These are phyloP conservation scores for Brachionus asplanchnoidis DNA, from an alignment of 1,140 invertebrate genomes.

Conservation along the genomic window DNA sequence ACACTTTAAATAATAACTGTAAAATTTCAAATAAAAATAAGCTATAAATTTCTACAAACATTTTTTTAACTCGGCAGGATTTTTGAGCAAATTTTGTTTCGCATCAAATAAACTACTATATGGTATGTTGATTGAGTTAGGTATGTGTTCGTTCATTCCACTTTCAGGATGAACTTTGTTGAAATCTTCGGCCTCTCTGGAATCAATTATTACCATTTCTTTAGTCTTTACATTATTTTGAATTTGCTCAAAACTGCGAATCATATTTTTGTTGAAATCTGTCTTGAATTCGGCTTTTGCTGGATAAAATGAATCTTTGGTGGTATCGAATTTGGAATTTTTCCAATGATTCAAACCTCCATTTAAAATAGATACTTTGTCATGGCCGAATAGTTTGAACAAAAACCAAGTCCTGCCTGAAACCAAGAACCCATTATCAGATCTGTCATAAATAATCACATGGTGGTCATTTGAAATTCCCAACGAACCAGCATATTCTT, in stretches of 20 bases:
- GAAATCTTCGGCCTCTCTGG: neutral
- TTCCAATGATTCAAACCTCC: slow-evolving; percentile 46
- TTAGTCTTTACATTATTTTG: neutral
- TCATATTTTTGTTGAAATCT: neutral
- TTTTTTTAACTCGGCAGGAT: neutral
- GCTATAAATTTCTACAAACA: neutral
- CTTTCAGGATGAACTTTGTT: neutral
- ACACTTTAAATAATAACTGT: neutral
- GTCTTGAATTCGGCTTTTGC: neutral
- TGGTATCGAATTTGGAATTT: neutral
- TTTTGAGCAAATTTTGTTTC: neutral
- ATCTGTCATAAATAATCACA: slow-evolving; percentile 46
- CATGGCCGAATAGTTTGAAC: slow-evolving; percentile 46
- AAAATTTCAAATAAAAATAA: neutral
- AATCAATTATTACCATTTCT: neutral
- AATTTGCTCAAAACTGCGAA: neutral
- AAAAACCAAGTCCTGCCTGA: slow-evolving; percentile 46
- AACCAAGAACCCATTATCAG: slow-evolving; percentile 44
- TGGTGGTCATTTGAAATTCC: slow-evolving; percentile 45
- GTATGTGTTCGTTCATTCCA: neutral
- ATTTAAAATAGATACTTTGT: slow-evolving; percentile 45
- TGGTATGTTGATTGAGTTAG: slow-evolving; percentile 31
- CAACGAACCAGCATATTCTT: slow-evolving; percentile 42
- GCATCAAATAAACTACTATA: slow-evolving; percentile 27
- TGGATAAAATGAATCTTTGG: neutral